phyloP scores from a whole-genome alignment of 2,797 vertebrate species.

The Schizopygopsis malacanthus region DNA sequence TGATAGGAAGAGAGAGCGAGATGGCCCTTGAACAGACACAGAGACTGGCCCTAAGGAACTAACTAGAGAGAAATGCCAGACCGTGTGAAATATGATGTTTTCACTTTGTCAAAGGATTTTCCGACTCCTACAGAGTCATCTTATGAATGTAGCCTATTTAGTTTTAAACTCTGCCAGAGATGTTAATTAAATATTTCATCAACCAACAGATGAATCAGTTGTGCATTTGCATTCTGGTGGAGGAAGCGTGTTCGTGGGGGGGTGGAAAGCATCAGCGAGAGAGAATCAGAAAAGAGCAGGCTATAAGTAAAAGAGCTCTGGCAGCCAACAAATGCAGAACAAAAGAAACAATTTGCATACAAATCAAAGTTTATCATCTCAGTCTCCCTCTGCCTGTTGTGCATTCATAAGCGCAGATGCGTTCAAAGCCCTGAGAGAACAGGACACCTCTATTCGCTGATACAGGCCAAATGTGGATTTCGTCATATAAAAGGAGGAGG shows the following conservation, averaged over 20 bases:
- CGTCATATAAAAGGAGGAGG: background rate
- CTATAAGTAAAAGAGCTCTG: constrained; percentile 63
- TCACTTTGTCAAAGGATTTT: constrained; percentile 47
- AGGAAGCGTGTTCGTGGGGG: background rate
- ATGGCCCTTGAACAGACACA: constrained; percentile 34
- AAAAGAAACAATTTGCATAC: constrained; percentile 83
- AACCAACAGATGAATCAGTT: constrained; percentile 49
- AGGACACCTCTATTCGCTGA: constrained; percentile 77
- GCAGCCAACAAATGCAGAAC: constrained; percentile 66
- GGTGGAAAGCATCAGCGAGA: constrained; percentile 25
- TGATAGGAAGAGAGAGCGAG: constrained; percentile 29
- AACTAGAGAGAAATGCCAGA: constrained; percentile 36
- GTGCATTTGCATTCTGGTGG: constrained; percentile 54
- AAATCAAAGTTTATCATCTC: constrained; percentile 82
- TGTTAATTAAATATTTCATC: constrained; percentile 55
- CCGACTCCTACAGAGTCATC: constrained; percentile 34
- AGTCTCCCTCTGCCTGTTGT: constrained; percentile 77
- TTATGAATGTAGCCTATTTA: constrained; percentile 45
- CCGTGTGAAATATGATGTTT: constrained; percentile 43
- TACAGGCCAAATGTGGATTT: constrained; percentile 69
- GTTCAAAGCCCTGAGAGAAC: constrained; percentile 74
- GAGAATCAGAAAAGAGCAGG: constrained; percentile 39
- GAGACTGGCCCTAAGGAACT: constrained; percentile 49
- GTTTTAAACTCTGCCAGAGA: constrained; percentile 48
- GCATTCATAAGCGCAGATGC: constrained; percentile 77